Conservation (phyloP, 2,797 vertebrate species). For the Chelmon rostratus region DNA sequence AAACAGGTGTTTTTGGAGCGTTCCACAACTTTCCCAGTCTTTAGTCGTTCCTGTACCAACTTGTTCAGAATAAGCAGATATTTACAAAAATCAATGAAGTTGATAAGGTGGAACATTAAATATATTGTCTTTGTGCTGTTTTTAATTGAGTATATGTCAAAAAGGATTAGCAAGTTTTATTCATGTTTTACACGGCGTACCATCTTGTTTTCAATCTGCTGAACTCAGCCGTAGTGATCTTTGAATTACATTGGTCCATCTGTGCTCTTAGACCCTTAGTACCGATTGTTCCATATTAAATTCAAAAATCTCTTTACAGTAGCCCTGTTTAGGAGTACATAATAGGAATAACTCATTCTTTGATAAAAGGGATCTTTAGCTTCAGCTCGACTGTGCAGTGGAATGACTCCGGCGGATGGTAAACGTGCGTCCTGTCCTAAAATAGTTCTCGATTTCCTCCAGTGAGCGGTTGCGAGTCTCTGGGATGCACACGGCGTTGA, state of each 20-base stretch:
- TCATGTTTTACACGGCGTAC: too few species aligned
- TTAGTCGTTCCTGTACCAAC: too few species aligned
- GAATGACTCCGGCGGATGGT: constrained; percentile 64
- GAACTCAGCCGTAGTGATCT: not conserved
- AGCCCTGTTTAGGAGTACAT: not conserved
- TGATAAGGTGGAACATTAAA: too few species aligned
- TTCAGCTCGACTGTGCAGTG: constrained; percentile 13
- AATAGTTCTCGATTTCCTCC: constrained; percentile 96
- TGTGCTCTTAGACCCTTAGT: not conserved
- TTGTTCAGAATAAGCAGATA: too few species aligned
- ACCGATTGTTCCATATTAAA: not conserved
- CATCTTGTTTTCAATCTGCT: not conserved
- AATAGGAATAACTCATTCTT: not conserved
- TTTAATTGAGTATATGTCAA: too few species aligned
- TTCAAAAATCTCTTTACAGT: not conserved
- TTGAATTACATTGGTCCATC: not conserved
- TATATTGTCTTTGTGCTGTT: too few species aligned
- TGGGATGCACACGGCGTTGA: constrained; percentile 91
- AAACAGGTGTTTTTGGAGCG: too few species aligned
- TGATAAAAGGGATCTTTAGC: not conserved
- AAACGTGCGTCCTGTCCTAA: constrained; percentile 86
- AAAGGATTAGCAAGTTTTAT: too few species aligned
- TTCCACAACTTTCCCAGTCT: too few species aligned
- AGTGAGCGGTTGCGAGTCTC: constrained; percentile 93
- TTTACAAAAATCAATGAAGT: too few species aligned